Evolutionary conservation across 2,113 vertebrate genomes (phyloP).

Genomic region (Grammomys dolichurus): DNA sequence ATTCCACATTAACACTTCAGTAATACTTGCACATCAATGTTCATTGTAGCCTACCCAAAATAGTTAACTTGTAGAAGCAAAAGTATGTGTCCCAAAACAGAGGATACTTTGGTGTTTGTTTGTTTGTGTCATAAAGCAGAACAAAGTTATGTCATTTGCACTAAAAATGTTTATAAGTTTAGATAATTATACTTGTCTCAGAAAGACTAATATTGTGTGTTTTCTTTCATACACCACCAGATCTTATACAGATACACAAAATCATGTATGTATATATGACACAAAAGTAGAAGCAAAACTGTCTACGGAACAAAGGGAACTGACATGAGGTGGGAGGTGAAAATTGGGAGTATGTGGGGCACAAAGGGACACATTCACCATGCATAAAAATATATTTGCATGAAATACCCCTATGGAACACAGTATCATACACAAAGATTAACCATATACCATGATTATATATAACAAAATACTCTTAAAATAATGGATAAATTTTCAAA

Average conservation of each 20-base stretch:
- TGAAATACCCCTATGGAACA: background rate
- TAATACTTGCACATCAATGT: too few relatives aligned
- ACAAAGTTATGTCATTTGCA: background rate
- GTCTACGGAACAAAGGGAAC: background rate
- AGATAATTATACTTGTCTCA: background rate
- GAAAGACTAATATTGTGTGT: background rate
- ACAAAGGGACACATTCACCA: background rate
- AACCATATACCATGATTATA: background rate
- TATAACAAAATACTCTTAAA: background rate
- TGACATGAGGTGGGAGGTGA: background rate
- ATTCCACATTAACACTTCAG: background rate
- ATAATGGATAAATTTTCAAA: background rate
- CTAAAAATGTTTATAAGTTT: background rate
- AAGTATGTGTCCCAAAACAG: background rate
- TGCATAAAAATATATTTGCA: background rate
- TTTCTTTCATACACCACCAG: background rate
- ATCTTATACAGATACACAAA: background rate
- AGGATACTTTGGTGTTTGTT: background rate
- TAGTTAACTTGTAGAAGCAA: background rate
- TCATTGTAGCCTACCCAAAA: background rate
- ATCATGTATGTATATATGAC: background rate
- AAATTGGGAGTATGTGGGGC: background rate
- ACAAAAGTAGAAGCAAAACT: background rate
- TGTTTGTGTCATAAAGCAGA: background rate
- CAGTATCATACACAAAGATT: background rate